Evolutionary conservation across 1,140 invertebrate species (phyloP).

Genomic region (Helicoverpa zea): DNA sequence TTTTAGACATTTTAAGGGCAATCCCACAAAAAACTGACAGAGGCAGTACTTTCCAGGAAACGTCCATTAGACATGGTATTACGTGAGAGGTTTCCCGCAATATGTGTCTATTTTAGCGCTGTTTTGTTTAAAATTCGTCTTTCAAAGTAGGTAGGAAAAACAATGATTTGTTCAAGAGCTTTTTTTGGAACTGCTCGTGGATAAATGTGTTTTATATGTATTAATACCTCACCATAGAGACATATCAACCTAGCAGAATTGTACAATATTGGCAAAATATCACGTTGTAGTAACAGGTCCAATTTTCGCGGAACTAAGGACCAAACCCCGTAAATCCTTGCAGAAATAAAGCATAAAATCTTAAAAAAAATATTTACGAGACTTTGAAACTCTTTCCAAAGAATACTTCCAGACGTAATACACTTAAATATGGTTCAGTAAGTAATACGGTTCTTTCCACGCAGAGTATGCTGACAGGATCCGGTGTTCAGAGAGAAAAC

Average conservation of each 20-base stretch:
- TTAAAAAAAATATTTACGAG: too few relatives aligned
- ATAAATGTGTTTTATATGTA: too few relatives aligned
- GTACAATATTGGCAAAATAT: too few relatives aligned
- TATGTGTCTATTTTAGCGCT: not conserved
- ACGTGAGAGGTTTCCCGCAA: constrained; percentile 3
- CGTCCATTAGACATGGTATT: constrained; percentile 12
- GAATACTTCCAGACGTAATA: not conserved
- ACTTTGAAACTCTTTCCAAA: not conserved
- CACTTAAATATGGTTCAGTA: constrained; percentile 7
- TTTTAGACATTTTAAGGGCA: constrained; percentile 34
- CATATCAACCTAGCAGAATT: not conserved
- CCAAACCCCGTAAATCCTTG: too few relatives aligned
- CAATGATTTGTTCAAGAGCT: too few relatives aligned
- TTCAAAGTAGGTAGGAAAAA: too few relatives aligned
- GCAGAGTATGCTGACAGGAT: not conserved
- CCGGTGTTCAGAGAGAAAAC: constrained; percentile 7
- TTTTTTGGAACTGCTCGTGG: too few relatives aligned
- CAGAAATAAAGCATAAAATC: too few relatives aligned
- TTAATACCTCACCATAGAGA: not conserved
- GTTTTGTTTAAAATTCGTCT: not conserved
- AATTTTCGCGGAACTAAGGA: too few relatives aligned
- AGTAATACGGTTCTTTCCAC: not conserved
- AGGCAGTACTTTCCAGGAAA: constrained; percentile 7
- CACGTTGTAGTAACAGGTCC: too few relatives aligned
- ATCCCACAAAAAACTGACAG: constrained; percentile 16